These are phyloP conservation scores for Apistogramma diplotaenia DNA, from an alignment of 2,113 vertebrate species.

Conservation along the genomic window DNA sequence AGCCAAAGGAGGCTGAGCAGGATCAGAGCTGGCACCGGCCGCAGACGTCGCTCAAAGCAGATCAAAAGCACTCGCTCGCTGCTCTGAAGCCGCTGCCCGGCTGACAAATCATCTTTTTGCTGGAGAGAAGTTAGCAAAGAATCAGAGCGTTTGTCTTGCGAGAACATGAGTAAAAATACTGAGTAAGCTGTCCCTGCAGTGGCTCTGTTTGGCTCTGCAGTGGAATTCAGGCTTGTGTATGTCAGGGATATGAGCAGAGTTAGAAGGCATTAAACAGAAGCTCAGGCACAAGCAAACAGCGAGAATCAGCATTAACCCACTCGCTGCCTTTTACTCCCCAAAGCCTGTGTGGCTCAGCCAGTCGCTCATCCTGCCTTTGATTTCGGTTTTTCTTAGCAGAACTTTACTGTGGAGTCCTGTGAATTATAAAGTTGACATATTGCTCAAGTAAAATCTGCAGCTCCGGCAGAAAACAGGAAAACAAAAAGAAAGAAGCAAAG, in stretches of 20 bases:
- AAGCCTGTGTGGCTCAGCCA: background rate
- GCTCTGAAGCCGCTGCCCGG: slow-evolving; percentile 39
- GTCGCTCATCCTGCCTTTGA: slow-evolving; percentile 2
- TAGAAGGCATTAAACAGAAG: slow-evolving; percentile 47
- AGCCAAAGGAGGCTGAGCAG: slow-evolving; percentile 10
- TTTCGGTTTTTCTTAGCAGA: background rate
- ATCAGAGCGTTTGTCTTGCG: slow-evolving; percentile 13
- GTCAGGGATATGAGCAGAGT: slow-evolving; percentile 39
- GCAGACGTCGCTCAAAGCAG: slow-evolving; percentile 14
- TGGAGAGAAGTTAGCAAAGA: slow-evolving; percentile 36
- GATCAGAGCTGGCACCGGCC: slow-evolving; percentile 16
- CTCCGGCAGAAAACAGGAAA: background rate
- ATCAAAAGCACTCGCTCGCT: slow-evolving; percentile 25
- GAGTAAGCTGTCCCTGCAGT: slow-evolving; percentile 30
- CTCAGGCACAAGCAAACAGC: slow-evolving; percentile 43
- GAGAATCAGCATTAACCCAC: slow-evolving; percentile 55
- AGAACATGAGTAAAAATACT: slow-evolving; percentile 8
- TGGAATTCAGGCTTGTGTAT: slow-evolving; percentile 34
- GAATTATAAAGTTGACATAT: slow-evolving; percentile 25
- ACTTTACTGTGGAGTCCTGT: background rate
- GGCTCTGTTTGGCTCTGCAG: slow-evolving; percentile 12
- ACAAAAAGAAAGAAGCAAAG: slow-evolving; percentile 26
- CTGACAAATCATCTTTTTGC: slow-evolving; percentile 48
- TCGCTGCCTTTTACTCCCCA: background rate
- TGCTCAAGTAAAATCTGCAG: slow-evolving; percentile 16